Evolutionary conservation across 2,113 vertebrate species (phyloP).

Genomic region (Calonectris borealis): DNA sequence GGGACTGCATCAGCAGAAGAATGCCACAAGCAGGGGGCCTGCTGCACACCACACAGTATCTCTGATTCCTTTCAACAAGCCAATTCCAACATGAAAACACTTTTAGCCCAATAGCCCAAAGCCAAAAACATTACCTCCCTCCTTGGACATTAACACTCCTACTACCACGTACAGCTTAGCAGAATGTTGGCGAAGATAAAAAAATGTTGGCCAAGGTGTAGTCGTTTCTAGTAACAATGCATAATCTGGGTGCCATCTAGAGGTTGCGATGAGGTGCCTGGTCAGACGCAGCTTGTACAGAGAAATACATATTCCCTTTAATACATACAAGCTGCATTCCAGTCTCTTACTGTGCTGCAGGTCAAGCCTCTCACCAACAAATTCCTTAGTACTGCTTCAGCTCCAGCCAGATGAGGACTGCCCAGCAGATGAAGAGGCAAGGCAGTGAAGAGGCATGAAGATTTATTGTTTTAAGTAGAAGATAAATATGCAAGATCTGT

Average conservation of each 20-base stretch:
- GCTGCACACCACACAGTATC: background rate
- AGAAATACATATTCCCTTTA: background rate
- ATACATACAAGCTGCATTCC: background rate
- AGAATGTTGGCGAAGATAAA: background rate
- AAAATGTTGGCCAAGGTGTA: background rate
- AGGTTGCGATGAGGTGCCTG: background rate
- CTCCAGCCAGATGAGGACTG: background rate
- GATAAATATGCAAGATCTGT: background rate
- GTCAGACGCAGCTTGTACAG: background rate
- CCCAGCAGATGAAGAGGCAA: background rate
- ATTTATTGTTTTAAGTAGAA: background rate
- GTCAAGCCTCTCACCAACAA: background rate
- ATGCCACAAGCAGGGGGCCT: background rate
- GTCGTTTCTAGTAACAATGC: no score
- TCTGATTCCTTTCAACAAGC: background rate
- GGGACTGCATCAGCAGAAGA: background rate
- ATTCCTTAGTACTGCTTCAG: background rate
- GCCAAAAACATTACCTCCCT: background rate
- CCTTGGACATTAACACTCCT: background rate
- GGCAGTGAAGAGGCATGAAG: background rate
- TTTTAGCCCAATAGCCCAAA: background rate
- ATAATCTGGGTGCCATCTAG: conserved; percentile 24
- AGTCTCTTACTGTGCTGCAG: background rate
- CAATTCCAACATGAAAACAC: background rate
- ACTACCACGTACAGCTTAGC: background rate